Percentiles rank a stretch among this genome's conserved stretches.
Evolutionary conservation across 2,113 vertebrate genomes (phyloP).

Genomic region (Chaenogobius annularis): DNA sequence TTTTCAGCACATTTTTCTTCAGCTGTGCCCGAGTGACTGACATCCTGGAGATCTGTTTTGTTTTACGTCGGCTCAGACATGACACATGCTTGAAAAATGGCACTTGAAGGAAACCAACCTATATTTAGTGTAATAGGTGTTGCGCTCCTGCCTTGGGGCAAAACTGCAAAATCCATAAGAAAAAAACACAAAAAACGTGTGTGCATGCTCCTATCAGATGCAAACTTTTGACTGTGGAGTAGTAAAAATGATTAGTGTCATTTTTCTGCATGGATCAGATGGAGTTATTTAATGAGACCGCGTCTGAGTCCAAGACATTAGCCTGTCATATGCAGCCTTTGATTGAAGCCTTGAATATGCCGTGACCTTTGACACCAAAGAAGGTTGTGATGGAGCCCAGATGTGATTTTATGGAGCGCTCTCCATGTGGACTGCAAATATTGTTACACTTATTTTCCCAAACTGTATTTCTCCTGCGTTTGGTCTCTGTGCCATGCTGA

Average conservation of each 20-base stretch:
- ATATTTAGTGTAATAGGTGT: constrained; percentile 25
- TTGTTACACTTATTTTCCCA: constrained; percentile 20
- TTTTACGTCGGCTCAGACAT: constrained; percentile 49
- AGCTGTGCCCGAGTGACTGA: constrained; percentile 46
- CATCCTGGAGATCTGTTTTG: constrained; percentile 36
- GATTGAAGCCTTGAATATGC: constrained; percentile 65
- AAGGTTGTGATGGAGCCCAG: constrained; percentile 53
- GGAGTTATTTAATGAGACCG: constrained; percentile 56
- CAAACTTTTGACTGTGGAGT: constrained; percentile 31
- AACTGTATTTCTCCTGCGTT: constrained; percentile 6
- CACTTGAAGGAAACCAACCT: constrained; percentile 29
- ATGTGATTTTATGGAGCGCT: constrained; percentile 54
- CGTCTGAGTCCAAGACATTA: constrained; percentile 55
- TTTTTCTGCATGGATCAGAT: constrained; percentile 40
- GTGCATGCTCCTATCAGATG: constrained; percentile 26
- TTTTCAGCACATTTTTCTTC: constrained; percentile 35
- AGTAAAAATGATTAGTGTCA: constrained; percentile 44
- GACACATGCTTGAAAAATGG: constrained; percentile 38
- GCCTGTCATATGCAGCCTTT: constrained; percentile 63
- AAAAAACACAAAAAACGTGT: constrained; percentile 7
- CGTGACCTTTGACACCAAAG: constrained; percentile 43
- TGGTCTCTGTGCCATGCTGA: constrained; percentile 8
- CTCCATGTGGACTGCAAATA: constrained; percentile 27
- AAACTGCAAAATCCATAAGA: constrained; percentile 18
- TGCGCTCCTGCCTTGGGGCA: constrained; percentile 36